Base-by-base conservation (phyloP, 35 echinoderm and acorn worm species). In the Heliocidaris erythrogramma region DNA sequence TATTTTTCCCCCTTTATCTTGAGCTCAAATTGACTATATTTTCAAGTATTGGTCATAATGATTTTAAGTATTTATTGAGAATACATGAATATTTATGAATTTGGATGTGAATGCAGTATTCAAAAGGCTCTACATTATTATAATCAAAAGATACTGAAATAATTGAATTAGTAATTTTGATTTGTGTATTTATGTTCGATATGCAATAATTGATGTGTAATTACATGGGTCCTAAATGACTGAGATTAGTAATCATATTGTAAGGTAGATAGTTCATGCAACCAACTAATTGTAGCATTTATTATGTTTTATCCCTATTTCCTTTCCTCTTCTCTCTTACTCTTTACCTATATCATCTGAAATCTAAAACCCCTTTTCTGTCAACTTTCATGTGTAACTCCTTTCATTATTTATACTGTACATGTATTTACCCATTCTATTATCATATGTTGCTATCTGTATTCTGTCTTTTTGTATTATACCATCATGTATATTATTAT, bases 191-290 rank as follows among this genome's bases (percentile, higher is more conserved):
- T 78, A 78, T 78, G 35, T 78, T 17, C n/a, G 21, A 78, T 78
- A 27, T 27, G n/a, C 21, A 78, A 24, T 27, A 78, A 78, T 78
- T 27, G 21, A 21, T 6, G 18, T 56, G 27, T 78, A 78, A 78
- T 78, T 5, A 78, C 17, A 78, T n/a, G 65, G 65, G 65, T 4
- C 65, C 27, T 78, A 78, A n/a, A 2, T 78, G 21, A 78, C 27
- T n/a, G 27, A 27, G 27, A 78, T 78, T 78, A 78, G 65, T 78
- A 21, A 18, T 78, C 21, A 78, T 78, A 32, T 16, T 31, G 87
- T 89, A 89, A n/a, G 11, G 29, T 89, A 89, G 87, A 32, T 89
- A 78, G 65, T n/a, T 89, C 87, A 47, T 48, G 87, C 87, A 32
- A 35, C 87, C 47, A 89, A 89, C 87, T 89, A 89, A 89, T 30